Percentiles rank a stretch among this genome's conserved stretches.
Conservation (phyloP, 2,797 vertebrate species). For the Falco berigora region DNA sequence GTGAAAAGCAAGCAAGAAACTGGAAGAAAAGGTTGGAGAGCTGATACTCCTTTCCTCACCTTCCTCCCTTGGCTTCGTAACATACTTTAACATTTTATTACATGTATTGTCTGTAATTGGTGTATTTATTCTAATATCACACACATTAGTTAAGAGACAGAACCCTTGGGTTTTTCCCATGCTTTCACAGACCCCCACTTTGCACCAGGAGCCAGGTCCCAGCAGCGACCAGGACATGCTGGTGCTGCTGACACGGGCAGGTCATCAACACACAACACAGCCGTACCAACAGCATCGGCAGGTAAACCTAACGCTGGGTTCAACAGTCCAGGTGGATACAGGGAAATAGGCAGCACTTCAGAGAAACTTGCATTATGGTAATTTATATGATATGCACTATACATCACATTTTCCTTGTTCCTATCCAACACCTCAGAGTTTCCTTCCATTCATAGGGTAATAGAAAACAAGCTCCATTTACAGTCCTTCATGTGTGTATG, state of each 20-base stretch:
- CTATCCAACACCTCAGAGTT: background rate
- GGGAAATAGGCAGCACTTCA: background rate
- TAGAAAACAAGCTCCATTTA: background rate
- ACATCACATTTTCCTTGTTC: background rate
- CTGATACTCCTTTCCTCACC: background rate
- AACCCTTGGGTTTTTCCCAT: too few species aligned
- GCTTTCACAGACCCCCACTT: accelerated
- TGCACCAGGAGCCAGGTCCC: background rate
- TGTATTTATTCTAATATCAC: background rate
- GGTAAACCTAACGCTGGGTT: accelerated
- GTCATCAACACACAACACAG: too few species aligned
- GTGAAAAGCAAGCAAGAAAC: background rate
- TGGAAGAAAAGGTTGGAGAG: background rate
- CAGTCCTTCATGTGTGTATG: background rate
- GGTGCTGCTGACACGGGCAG: background rate
- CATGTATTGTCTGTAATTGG: background rate
- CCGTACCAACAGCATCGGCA: background rate
- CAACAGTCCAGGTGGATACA: accelerated
- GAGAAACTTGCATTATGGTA: background rate
- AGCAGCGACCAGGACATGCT: background rate
- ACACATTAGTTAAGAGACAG: background rate
- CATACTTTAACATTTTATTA: background rate
- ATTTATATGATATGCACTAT: too few species aligned
- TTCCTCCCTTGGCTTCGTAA: background rate
- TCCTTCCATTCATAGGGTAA: background rate